A percentile compares a stretch with the other conserved stretches of the same genome.
Conservation (phyloP, 2,113 vertebrate species). For the Serilophus lunatus region DNA sequence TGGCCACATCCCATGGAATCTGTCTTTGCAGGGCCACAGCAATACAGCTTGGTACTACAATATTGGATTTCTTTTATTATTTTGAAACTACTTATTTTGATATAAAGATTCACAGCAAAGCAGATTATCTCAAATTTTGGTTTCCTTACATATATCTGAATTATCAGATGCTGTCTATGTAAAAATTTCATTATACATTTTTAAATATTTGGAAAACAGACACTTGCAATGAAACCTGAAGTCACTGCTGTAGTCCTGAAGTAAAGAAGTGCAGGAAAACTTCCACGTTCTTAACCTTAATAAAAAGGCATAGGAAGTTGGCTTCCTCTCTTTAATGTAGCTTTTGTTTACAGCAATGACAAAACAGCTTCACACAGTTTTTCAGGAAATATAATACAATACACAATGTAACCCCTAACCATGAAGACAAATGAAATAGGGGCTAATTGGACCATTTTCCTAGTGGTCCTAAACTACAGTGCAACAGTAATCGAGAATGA, state of each 20-base stretch:
- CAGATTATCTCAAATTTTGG: not conserved
- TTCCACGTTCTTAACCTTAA: not conserved
- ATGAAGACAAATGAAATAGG: not conserved
- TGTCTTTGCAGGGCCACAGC: not conserved
- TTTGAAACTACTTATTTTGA: not conserved
- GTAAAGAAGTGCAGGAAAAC: not conserved
- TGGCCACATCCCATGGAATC: not conserved
- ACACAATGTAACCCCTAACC: not conserved
- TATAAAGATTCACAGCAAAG: not conserved
- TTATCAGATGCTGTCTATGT: not conserved
- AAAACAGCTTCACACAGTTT: not conserved
- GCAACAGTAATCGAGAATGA: not conserved
- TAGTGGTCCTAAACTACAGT: not conserved
- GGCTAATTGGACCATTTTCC: not conserved
- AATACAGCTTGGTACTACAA: not conserved
- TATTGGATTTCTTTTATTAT: not conserved
- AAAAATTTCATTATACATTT: not conserved
- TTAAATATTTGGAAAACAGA: not conserved
- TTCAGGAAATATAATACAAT: constrained; percentile 14
- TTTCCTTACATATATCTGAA: not conserved
- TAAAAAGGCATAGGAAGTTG: not conserved
- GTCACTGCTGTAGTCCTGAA: not conserved
- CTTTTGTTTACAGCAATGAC: not conserved
- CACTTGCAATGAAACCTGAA: not conserved
- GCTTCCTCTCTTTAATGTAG: not conserved